These are phyloP conservation scores for Oreochromis spilurus DNA, from an alignment of 2,113 vertebrate genomes.

Conservation along the genomic window DNA sequence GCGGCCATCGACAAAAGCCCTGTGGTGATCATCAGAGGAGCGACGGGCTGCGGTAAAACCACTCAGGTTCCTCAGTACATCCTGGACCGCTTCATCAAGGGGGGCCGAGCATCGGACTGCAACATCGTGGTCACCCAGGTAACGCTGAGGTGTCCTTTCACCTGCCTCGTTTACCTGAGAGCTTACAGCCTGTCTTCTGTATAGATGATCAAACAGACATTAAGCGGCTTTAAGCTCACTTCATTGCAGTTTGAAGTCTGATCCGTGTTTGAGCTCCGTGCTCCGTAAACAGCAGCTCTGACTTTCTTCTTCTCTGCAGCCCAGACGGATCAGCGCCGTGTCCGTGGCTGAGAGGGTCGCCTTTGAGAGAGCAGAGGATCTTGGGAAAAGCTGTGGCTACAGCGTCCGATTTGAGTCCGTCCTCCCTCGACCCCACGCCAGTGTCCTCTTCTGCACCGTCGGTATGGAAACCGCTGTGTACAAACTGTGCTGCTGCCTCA, in stretches of 20 bases:
- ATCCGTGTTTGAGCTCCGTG: background rate
- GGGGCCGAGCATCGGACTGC: conserved; percentile 80
- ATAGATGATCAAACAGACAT: background rate
- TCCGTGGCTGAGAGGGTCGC: conserved; percentile 92
- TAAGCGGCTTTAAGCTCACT: background rate
- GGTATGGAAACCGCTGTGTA: conserved; percentile 66
- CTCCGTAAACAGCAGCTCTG: background rate
- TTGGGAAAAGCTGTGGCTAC: conserved; percentile 93
- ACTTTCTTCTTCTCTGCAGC: conserved; percentile 65
- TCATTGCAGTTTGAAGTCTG: background rate
- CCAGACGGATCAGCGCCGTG: conserved; percentile 91
- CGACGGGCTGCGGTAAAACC: conserved; percentile 96
- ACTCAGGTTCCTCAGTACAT: conserved; percentile 97
- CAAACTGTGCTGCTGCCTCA: background rate
- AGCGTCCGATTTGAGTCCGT: conserved; percentile 95
- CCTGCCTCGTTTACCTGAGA: background rate
- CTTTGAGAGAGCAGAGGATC: conserved; percentile 84
- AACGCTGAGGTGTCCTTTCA: background rate
- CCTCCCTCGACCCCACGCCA: conserved; percentile 91
- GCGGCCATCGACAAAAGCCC: conserved; percentile 71
- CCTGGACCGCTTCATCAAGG: conserved; percentile 83
- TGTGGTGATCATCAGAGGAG: conserved; percentile 91
- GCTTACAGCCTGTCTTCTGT: background rate
- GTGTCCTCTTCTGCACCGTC: conserved; percentile 93
- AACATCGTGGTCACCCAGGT: conserved; percentile 98